These are phyloP conservation scores for Euthynnus affinis DNA, from an alignment of 2,797 vertebrate species.

Conservation along the genomic window DNA sequence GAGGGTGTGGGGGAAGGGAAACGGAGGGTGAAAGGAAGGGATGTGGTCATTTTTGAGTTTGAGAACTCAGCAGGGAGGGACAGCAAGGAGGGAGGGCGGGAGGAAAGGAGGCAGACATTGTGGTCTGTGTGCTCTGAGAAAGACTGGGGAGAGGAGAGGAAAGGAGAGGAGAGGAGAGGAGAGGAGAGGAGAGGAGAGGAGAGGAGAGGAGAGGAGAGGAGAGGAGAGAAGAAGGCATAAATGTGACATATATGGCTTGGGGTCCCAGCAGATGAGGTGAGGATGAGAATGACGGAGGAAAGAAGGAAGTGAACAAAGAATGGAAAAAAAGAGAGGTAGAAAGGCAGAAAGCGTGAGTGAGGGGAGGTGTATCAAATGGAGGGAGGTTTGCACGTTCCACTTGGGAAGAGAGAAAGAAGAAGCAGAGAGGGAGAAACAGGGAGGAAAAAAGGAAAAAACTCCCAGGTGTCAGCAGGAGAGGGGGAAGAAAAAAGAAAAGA, in stretches of 20 bases:
- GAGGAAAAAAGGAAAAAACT: constrained; percentile 36
- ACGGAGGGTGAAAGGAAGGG: constrained; percentile 74
- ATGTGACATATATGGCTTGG: neutral
- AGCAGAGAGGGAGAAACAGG: constrained; percentile 23
- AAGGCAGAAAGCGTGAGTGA: neutral
- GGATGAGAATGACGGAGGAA: constrained; percentile 21
- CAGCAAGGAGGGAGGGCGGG: constrained; percentile 44
- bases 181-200: constrained; percentile 9
- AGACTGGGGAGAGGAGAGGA: neutral
- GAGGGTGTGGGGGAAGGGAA: constrained; percentile 71
- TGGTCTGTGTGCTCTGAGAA: constrained; percentile 36
- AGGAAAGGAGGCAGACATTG: constrained; percentile 38
- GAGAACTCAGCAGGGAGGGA: constrained; percentile 73
- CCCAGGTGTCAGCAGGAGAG: constrained; percentile 70
- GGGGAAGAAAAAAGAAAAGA: constrained; percentile 10
- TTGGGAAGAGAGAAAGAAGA: constrained; percentile 58
- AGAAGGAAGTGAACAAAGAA: constrained; percentile 13
- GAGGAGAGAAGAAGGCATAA: neutral
- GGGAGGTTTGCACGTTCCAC: constrained; percentile 57
- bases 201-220: neutral
- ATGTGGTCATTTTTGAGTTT: constrained; percentile 81
- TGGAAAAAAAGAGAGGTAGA: constrained; percentile 21
- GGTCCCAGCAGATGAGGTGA: constrained; percentile 12
- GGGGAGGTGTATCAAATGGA: constrained; percentile 48
- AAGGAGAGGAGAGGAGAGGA: constrained; percentile 9